Evolutionary conservation across 2,113 vertebrate species (phyloP).

Genomic region (Trichomycterus rosablanca): DNA sequence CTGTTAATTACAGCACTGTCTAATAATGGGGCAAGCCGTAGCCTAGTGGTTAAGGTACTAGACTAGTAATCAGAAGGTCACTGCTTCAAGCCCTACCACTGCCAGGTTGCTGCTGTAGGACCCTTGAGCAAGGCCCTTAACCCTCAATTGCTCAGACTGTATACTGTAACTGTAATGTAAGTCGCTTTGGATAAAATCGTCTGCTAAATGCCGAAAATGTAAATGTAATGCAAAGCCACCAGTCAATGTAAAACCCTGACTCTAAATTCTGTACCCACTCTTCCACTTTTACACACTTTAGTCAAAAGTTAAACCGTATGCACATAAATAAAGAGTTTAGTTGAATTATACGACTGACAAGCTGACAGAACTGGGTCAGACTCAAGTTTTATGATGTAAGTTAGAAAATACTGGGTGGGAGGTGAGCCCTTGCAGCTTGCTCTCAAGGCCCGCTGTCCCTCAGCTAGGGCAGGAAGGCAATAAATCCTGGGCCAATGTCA

Average conservation of each 20-base stretch:
- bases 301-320: constrained; percentile 2
- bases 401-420: neutral
- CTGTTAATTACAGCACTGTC: constrained; percentile 34
- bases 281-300: neutral
- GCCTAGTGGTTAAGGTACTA: too few relatives aligned
- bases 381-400: constrained; percentile 14
- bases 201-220: too few relatives aligned
- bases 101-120: too few relatives aligned
- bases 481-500: constrained; percentile 66
- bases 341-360: constrained; percentile 24
- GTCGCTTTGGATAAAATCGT: too few relatives aligned
- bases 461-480: constrained; percentile 42
- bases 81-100: constrained; percentile 28
- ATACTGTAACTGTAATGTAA: too few relatives aligned
- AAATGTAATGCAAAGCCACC: constrained; percentile 37
- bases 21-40: too few relatives aligned
- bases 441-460: constrained; percentile 36
- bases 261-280: constrained; percentile 16
- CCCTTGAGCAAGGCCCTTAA: too few relatives aligned
- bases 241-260: constrained; percentile 43
- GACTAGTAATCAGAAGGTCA: too few relatives aligned
- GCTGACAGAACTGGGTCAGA: constrained; percentile 27
- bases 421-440: constrained; percentile 10
- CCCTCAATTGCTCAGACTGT: too few relatives aligned
- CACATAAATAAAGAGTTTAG: neutral